These are phyloP conservation scores for Rana temporaria DNA, from an alignment of 2,113 vertebrate species.

Conservation along the genomic window DNA sequence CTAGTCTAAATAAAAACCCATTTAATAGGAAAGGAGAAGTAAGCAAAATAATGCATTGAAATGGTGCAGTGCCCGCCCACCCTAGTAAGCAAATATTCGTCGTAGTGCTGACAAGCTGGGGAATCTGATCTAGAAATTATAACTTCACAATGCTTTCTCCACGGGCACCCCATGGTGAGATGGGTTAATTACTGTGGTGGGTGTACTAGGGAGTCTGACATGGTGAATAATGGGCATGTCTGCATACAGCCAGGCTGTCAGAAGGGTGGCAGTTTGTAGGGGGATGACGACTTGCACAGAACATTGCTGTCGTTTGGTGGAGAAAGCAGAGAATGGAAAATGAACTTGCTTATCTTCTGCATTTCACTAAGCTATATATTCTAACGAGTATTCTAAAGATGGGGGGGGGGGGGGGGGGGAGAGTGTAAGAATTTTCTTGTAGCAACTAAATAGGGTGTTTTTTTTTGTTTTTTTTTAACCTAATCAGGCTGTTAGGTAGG, in stretches of 20 bases:
- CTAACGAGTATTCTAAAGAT: no score
- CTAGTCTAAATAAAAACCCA: conserved; percentile 15
- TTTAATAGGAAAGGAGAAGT: neutral
- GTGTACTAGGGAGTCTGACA: conserved; percentile 34
- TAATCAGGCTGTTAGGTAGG: no score
- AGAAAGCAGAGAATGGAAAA: neutral
- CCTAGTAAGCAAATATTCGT: conserved; percentile 31
- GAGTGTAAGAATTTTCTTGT: no score
- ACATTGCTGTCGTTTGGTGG: conserved; percentile 7
- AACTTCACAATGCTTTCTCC: conserved; percentile 13
- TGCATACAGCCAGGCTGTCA: conserved; percentile 41
- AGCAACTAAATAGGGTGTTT: no score
- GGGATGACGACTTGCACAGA: conserved; percentile 3
- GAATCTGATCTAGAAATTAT: conserved; percentile 43
- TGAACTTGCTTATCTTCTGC: neutral
- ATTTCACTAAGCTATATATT: no score
- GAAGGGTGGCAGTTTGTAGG: conserved; percentile 23
- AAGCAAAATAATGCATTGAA: conserved; percentile 24
- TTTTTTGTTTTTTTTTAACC: no score
- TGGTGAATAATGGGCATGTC: conserved; percentile 46
- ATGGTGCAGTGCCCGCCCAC: conserved; percentile 1
- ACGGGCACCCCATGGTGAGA: conserved; percentile 14
- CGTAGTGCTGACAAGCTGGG: conserved; percentile 2
- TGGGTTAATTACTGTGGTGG: conserved; percentile 47
- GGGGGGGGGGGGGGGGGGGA: no score